Base-by-base conservation (phyloP, 2,888 invertebrate species). In the Lithophane leautieri region DNA sequence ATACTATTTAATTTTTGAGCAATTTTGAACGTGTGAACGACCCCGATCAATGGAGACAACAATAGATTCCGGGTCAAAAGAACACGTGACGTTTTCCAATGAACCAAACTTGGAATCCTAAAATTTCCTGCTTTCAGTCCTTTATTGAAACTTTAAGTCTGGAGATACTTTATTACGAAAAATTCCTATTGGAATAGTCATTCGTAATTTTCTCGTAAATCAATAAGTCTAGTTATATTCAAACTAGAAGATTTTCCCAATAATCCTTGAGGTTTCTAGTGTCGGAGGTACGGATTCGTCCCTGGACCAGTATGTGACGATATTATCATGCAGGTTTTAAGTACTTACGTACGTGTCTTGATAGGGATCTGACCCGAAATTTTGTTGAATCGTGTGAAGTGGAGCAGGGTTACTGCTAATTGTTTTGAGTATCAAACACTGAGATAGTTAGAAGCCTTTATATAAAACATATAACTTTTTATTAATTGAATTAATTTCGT, bases 291-390 rank as follows among this genome's bases (percentile, higher is more conserved):
- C 50, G 28, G 34, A 52, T 82, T 62, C 69, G 69, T 73, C 85
- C 70, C 72, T 79, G 83, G 61, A 25, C 16, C 19, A 54, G 28
- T 52, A 54, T 69, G 61, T 66, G 62, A 68, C 66, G 70, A 56
- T 70, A 58, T 73, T 70, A 58, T 73, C 44, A 72, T 69, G 71
- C 77, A 71, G 72, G 66, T 69, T 77, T 56, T 74, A 71, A 62
- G 65, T 80, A 73, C 62, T 63, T 58, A 76, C 66, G 68, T 78
- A 86, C 88, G 83, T 88, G 89, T 77, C 79, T 76, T 22, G 87
- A 89, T 88, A 81, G 62, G 42, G 71, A 88, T 88, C 85, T 79
- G 73, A 78, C 62, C 73, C 71, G 67, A 86, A 82, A 77, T 82
- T 60, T 79, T 69, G 82, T 78, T 70, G 44, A 83, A 83, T 67